Base-by-base conservation (phyloP, 2,888 invertebrate genomes). In the Aphrophora alni region DNA sequence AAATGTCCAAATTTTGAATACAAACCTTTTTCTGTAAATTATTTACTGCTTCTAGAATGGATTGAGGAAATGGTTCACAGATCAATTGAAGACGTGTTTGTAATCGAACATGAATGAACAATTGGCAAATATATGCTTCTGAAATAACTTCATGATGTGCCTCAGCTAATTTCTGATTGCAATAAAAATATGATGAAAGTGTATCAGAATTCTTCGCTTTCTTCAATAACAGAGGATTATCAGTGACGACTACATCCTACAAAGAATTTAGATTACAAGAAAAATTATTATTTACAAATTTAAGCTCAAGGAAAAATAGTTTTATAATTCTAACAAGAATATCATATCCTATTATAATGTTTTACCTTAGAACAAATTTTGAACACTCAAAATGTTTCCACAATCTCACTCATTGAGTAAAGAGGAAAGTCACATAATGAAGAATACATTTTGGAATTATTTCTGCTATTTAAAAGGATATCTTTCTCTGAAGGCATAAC, bases 181-280 rank as follows among this genome's bases (percentile, higher is more conserved):
- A 91, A 83, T 93, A 90, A 87, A 94, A 92, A 84, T 92, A 92
- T 14, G 94, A 91, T 86, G 91, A 90, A 85, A 95, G 88, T 25
- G 89, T 88, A n/a, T 90, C 88, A 83, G 90, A 91, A 21, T 91
- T 90, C 82, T 91, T 88, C 25, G 89, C 89, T 84, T 91, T 90
- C 80, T 90, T 89, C 69, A 95, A 88, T 77, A 94, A 89, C 80
- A 95, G 89, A 2, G 95, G 95, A 88, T 95, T 95, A 86, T 95
- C 95, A 76, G 95, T 95, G 85, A 95, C 93, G 87, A 95, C 93
- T 80, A 95, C 93, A 88, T 94, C 92, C 91, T 91, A 84, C 72
- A 88, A 83, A 33, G n/a, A 44, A 83, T 78, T n/a, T n/a, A n/a
- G n/a, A n/a, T n/a, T n/a, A n/a, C n/a, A n/a, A n/a, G n/a, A n/a